These are phyloP conservation scores for Pionites leucogaster DNA, from an alignment of 2,113 vertebrate genomes.

Conservation along the genomic window DNA sequence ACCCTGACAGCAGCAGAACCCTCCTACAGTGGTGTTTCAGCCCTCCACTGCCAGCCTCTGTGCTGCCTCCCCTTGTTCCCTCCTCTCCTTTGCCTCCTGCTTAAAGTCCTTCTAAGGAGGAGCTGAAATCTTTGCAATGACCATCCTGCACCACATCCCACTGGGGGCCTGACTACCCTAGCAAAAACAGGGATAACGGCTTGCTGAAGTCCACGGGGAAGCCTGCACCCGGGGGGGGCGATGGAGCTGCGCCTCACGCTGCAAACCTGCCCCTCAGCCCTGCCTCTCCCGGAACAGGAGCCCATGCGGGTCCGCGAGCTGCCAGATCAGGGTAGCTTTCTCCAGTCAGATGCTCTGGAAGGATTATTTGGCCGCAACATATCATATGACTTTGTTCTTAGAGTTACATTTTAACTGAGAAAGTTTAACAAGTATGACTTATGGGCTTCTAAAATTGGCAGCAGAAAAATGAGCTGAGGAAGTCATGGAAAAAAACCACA, in stretches of 20 bases:
- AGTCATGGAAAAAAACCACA: constrained; percentile 77
- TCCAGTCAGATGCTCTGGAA: constrained; percentile 24
- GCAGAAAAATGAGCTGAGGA: constrained; percentile 76
- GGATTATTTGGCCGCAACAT: constrained; percentile 44
- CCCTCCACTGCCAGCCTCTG: neutral
- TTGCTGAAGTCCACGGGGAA: neutral
- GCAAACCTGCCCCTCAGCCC: neutral
- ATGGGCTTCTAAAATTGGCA: constrained; percentile 79
- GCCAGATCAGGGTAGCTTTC: neutral
- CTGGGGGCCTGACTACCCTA: neutral
- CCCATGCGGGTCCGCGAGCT: neutral
- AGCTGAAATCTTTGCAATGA: neutral
- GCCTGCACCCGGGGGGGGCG: neutral
- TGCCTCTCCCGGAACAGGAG: neutral
- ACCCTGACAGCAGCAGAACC: neutral
- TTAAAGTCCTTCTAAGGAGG: neutral
- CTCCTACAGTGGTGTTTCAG: neutral
- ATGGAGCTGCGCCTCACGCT: neutral
- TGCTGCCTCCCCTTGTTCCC: neutral
- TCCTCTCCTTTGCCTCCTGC: neutral
- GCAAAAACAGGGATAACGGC: neutral
- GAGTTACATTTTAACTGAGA: constrained; percentile 80
- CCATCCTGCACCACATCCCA: neutral
- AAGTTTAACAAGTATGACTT: constrained; percentile 78
- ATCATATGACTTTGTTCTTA: constrained; percentile 77